phyloP scores from a whole-genome alignment of 2,797 vertebrate genomes.

The Tapera naevia region DNA sequence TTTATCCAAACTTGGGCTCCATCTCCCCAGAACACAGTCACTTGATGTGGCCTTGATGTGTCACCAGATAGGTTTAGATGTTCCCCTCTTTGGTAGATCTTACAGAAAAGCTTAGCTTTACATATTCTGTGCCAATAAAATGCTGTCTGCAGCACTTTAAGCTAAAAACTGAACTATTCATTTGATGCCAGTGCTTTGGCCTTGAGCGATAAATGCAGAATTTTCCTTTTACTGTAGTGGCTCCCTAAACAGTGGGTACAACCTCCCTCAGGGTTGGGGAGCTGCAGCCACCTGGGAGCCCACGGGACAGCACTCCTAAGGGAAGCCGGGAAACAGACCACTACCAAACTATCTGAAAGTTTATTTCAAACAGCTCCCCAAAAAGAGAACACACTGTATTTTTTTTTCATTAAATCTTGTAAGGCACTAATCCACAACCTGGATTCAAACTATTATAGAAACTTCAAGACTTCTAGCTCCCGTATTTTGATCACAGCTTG shows the following conservation, averaged over 20 bases:
- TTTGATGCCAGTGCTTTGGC: background rate
- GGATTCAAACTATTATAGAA: background rate
- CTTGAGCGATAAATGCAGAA: background rate
- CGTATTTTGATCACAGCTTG: background rate
- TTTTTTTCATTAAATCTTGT: background rate
- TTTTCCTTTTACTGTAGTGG: background rate
- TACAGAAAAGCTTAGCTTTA: background rate
- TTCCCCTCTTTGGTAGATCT: background rate
- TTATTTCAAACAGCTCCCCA: background rate
- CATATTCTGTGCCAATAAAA: background rate
- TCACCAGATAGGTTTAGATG: background rate
- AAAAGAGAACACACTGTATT: background rate
- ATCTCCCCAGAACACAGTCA: background rate
- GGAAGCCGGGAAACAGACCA: too few species aligned
- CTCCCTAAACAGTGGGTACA: background rate
- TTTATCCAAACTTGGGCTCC: slow-evolving; percentile 25
- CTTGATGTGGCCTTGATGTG: background rate
- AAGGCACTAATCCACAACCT: background rate
- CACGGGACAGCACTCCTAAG: background rate
- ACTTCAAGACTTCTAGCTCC: background rate
- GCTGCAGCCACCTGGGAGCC: background rate
- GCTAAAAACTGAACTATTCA: background rate
- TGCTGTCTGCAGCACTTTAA: background rate
- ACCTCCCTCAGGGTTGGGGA: background rate
- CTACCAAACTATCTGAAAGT: too few species aligned